Percentiles rank a stretch among this genome's conserved stretches.
phyloP scores from a whole-genome alignment of 2,797 vertebrate species.

The Pantherophis alleghaniensis region DNA sequence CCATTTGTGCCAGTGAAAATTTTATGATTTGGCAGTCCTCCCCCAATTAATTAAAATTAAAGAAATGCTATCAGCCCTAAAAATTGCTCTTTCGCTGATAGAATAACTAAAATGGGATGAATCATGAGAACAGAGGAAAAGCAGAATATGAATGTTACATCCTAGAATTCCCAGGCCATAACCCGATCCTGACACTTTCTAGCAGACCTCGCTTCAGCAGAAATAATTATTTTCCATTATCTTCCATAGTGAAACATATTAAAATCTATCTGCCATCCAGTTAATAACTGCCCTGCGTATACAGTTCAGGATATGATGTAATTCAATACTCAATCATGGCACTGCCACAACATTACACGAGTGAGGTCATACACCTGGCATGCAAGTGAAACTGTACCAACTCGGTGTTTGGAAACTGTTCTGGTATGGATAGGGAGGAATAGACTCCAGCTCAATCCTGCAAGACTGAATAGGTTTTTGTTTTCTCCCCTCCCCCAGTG shows the following conservation, averaged over 20 bases:
- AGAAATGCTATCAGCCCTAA: neutral
- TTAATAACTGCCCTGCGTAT: neutral
- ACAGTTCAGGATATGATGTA: neutral
- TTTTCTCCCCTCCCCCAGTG: neutral
- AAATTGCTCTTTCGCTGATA: neutral
- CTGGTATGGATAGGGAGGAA: neutral
- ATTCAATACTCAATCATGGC: neutral
- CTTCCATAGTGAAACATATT: neutral
- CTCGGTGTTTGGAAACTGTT: neutral
- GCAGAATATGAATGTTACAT: neutral
- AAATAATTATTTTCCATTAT: neutral
- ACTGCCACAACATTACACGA: neutral
- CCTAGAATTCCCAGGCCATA: neutral
- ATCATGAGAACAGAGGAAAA: neutral
- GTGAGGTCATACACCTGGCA: neutral
- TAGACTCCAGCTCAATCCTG: neutral
- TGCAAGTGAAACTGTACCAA: neutral
- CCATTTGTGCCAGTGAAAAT: neutral
- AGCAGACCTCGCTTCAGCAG: neutral
- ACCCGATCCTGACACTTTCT: neutral
- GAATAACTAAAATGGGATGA: neutral
- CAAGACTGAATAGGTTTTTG: neutral
- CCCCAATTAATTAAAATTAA: neutral
- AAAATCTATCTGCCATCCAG: neutral
- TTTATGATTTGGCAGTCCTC: neutral